These are phyloP conservation scores for Lanistes nyassanus DNA, from an alignment of 1,140 invertebrate species.

Conservation along the genomic window DNA sequence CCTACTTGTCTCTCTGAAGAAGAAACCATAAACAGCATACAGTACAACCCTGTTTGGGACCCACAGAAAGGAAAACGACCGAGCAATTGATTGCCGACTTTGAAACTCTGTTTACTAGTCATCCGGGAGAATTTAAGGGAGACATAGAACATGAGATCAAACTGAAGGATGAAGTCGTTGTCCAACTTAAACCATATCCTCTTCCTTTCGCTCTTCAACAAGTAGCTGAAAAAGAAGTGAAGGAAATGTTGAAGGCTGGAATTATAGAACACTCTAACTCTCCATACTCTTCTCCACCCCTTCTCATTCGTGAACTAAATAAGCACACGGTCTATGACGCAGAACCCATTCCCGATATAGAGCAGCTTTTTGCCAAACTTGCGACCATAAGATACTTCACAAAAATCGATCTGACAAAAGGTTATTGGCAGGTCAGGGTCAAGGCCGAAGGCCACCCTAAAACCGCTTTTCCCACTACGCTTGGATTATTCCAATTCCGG, in stretches of 20 bases:
- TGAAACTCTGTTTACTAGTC: constrained; percentile 22
- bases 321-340: constrained; percentile 34
- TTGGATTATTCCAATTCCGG: constrained; percentile 30
- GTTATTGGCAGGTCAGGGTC: constrained; percentile 39
- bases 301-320: constrained; percentile 64
- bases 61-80: not conserved
- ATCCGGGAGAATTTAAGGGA: constrained; percentile 27
- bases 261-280: constrained; percentile 59
- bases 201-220: constrained; percentile 62
- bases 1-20: too few relatives aligned
- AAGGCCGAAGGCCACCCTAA: not conserved
- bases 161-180: constrained; percentile 16
- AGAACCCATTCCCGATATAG: constrained; percentile 43
- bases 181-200: constrained; percentile 38
- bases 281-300: constrained; percentile 70
- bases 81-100: not conserved
- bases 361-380: constrained; percentile 40
- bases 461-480: constrained; percentile 31
- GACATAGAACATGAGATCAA: constrained; percentile 35
- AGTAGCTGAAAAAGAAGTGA: constrained; percentile 61
- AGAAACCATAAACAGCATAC: not conserved
- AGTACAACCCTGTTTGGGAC: not conserved
- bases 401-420: constrained; percentile 33
- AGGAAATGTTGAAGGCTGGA: constrained; percentile 55
- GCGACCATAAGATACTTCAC: not conserved